These are phyloP conservation scores for Hydrotaea diabolus DNA, from an alignment of 2,888 invertebrate genomes.

Conservation along the genomic window DNA sequence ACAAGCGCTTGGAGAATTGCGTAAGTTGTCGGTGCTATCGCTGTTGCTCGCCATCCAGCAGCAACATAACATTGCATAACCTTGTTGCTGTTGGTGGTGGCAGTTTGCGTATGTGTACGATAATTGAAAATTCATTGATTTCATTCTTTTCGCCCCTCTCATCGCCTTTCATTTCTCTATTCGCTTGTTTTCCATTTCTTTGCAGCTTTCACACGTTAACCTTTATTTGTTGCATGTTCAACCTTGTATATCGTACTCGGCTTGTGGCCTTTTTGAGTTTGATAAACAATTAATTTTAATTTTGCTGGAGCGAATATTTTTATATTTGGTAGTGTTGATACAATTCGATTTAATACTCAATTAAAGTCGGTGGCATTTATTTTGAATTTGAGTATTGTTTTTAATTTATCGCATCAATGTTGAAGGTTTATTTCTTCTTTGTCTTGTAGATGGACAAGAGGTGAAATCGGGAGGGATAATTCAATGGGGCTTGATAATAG, in stretches of 20 bases:
- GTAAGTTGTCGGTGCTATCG: conserved; percentile 40
- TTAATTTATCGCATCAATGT: no score
- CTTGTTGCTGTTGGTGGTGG: background rate
- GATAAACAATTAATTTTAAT: conserved; percentile 72
- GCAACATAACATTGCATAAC: background rate
- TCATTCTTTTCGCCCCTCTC: background rate
- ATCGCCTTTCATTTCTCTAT: conserved; percentile 4
- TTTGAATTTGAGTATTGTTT: no score
- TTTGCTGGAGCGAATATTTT: conserved; percentile 71
- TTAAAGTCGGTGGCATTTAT: background rate
- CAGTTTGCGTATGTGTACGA: background rate
- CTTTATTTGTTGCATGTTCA: conserved; percentile 66
- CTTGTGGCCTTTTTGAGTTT: conserved; percentile 74
- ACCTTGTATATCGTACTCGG: conserved; percentile 66
- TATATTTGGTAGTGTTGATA: conserved; percentile 73
- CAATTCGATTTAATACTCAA: conserved; percentile 74
- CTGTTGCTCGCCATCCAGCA: background rate
- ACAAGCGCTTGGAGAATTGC: conserved; percentile 40
- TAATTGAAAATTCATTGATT: conserved; percentile 62
- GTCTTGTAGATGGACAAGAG: no score
- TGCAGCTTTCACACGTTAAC: conserved; percentile 65
- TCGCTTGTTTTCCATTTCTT: background rate
- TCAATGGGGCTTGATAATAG: no score
- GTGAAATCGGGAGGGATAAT: no score
- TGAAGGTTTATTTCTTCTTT: no score